Percentiles rank a stretch among this genome's conserved stretches.
Conservation (phyloP, 2,113 vertebrate species). For the Embiotoca jacksoni region DNA sequence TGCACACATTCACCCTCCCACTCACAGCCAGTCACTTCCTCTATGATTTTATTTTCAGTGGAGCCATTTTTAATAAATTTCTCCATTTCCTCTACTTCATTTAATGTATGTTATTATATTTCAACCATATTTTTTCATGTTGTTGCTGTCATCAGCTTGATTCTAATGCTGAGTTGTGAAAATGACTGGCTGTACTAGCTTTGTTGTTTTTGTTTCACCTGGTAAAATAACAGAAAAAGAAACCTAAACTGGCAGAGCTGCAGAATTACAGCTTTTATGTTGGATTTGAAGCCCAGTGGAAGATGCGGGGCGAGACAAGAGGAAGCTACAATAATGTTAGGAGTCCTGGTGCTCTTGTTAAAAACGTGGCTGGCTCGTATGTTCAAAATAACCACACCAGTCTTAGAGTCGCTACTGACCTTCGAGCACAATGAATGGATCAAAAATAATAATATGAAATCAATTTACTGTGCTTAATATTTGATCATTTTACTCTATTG, state of each 20-base stretch:
- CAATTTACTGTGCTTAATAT: not conserved
- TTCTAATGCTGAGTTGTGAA: not conserved
- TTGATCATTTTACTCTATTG: not conserved
- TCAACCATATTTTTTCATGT: conserved; percentile 24
- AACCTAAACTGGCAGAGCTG: no score
- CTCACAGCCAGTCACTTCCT: conserved; percentile 31
- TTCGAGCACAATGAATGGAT: not conserved
- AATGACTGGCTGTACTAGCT: not conserved
- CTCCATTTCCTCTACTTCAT: conserved; percentile 24
- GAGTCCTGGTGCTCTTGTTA: conserved; percentile 19
- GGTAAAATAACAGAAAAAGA: not conserved
- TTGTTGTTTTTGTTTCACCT: not conserved
- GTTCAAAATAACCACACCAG: not conserved
- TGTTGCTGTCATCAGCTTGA: conserved; percentile 8
- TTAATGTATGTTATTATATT: not conserved
- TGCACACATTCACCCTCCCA: conserved; percentile 23
- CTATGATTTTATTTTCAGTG: conserved; percentile 43
- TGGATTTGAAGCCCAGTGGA: no score
- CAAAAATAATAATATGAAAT: no score
- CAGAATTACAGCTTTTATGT: no score
- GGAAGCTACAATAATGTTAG: no score
- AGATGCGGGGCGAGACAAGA: no score
- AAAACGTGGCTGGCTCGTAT: not conserved
- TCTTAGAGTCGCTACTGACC: not conserved
- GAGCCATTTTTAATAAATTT: conserved; percentile 46